phyloP scores from a whole-genome alignment of 2,797 vertebrate genomes.

The Thamnophis elegans region DNA sequence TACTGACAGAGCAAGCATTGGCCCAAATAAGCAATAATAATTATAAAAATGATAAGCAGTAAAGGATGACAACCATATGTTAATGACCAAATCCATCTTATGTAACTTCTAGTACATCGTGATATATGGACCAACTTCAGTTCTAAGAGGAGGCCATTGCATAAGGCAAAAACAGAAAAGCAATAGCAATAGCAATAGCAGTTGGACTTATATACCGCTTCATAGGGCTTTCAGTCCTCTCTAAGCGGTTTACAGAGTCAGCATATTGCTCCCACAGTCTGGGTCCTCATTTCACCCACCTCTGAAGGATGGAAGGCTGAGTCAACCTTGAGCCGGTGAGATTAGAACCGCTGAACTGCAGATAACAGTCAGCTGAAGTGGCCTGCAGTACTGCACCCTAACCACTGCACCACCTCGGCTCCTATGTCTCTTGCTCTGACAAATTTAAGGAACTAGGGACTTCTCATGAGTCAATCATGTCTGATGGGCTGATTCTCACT shows the following conservation, averaged over 20 bases:
- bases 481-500: background rate
- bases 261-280: too few species aligned
- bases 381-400: too few species aligned
- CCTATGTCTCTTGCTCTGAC: background rate
- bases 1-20: background rate
- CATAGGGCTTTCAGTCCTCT: too few species aligned
- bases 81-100: background rate
- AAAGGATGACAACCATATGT: background rate
- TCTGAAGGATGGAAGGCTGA: too few species aligned
- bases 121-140: background rate
- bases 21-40: background rate
- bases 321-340: too few species aligned
- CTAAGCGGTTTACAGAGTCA: too few species aligned
- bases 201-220: too few species aligned
- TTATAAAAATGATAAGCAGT: background rate
- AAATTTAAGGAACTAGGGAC: background rate
- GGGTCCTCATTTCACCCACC: too few species aligned
- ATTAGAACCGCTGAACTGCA: too few species aligned
- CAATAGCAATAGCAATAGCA: too few species aligned
- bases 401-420: too few species aligned
- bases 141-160: background rate
- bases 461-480: background rate
- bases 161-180: background rate
- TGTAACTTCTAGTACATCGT: background rate
- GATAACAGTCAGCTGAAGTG: too few species aligned